Evolutionary conservation across 2,888 invertebrate genomes (phyloP), one percentile per base, ranked within the genome.

Genomic region (Rhagonycha fulva): DNA sequence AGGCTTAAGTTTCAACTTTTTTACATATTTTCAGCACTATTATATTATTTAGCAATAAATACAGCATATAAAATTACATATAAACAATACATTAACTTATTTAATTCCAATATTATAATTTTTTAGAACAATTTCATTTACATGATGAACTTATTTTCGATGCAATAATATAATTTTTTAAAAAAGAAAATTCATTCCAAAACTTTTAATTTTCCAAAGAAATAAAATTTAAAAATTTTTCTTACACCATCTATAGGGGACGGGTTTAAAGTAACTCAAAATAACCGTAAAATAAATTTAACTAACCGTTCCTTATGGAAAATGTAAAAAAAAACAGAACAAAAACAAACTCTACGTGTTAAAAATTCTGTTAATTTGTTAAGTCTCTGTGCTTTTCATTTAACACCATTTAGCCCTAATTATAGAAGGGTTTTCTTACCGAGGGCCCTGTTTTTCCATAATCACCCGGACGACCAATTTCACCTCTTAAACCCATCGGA

Each of bases 401-500:
- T 85, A 85, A 85, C 85, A 83, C 82, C 82, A 80, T 74, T 82
- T 81, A 80, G 80, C 83, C 82, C 83, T 85, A 85, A 82, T 84
- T 84, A 84, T 86, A 87, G 83, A 84, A 85, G 82, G 84, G 82
- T 85, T 87, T 87, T 91, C 95, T 94, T 92, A 96, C 96, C 93
- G 93, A 91, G 78, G 92, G 90, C 72, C 95, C 96, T 83, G 91
- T 89, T 86, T 94, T 94, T 81, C 95, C 95, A 83, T 91, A 89
- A 86, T 93, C 93, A 81, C 93, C 93, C 81, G 91, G 89, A 84
- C 91, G 90, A 81, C 95, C 95, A 82, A 91, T 89, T 87, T 94
- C 94, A 71, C 95, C 95, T 86, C 94, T 92, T 82, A 93, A 90
- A 83, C 94, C 96, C 92, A 93, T 95, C 81, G 94, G 96, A 84